phyloP scores from a whole-genome alignment of 2,113 vertebrate genomes.

The Malurus alboscapulatus region DNA sequence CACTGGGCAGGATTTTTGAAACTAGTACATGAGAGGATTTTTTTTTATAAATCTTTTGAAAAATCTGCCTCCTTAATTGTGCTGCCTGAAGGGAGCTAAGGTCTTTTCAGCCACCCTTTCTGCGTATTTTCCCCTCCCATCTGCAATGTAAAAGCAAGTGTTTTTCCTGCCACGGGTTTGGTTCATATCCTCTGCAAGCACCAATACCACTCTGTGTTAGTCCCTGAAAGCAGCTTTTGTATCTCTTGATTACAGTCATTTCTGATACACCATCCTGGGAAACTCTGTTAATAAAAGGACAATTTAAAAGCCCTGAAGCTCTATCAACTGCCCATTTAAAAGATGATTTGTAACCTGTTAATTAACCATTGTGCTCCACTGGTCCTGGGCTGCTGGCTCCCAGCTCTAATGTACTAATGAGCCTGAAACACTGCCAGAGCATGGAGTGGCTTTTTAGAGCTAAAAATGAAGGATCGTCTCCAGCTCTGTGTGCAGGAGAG shows the following conservation, averaged over 20 bases:
- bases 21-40: neutral
- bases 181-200: neutral
- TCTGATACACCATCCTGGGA: neutral
- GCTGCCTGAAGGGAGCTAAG: constrained; percentile 10
- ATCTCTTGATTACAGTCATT: neutral
- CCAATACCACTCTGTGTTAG: neutral
- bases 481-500: neutral
- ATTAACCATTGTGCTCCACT: constrained; percentile 31
- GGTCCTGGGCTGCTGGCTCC: neutral
- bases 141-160: neutral
- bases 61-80: neutral
- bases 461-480: neutral
- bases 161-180: neutral
- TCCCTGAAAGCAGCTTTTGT: neutral
- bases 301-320: constrained; percentile 19
- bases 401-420: neutral
- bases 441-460: neutral
- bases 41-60: neutral
- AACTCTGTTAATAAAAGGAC: constrained; percentile 29
- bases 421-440: neutral
- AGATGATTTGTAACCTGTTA: constrained; percentile 43
- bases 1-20: constrained; percentile 10
- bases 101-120: neutral
- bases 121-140: neutral
- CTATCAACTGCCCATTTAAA: constrained; percentile 23